Evolutionary conservation across 2,797 vertebrate species (phyloP).

Genomic region (Poeciliopsis gracilis): DNA sequence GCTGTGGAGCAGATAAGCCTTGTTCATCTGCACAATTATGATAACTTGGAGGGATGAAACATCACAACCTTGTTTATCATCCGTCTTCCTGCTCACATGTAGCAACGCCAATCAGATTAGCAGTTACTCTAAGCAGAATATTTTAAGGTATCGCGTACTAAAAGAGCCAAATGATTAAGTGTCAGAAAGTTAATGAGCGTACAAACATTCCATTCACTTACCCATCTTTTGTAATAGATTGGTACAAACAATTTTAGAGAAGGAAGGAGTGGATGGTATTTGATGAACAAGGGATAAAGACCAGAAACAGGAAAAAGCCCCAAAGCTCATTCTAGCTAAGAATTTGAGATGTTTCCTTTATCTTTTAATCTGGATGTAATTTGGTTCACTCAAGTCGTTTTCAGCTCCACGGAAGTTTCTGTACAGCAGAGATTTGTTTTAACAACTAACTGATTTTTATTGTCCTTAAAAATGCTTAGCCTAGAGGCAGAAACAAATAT

Average conservation of each 20-base stretch:
- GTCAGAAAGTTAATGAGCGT: background rate
- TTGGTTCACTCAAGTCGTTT: conserved; percentile 3
- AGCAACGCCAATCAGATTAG: conserved; percentile 34
- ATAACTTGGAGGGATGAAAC: conserved; percentile 69
- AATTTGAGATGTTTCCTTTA: background rate
- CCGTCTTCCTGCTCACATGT: conserved; percentile 57
- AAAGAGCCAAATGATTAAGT: conserved; percentile 1
- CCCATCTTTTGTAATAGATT: background rate
- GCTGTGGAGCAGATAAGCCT: conserved; percentile 39
- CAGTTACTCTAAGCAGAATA: conserved; percentile 21
- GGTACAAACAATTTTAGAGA: background rate
- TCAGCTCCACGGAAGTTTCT: background rate
- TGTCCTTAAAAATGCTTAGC: background rate
- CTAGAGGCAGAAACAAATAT: background rate
- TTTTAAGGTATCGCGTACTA: background rate
- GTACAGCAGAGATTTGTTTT: background rate
- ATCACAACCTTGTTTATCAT: conserved; percentile 69
- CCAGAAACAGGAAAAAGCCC: background rate
- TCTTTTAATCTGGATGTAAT: background rate
- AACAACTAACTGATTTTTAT: background rate
- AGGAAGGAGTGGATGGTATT: background rate
- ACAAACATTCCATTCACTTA: background rate
- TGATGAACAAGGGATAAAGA: background rate
- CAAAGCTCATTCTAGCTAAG: background rate
- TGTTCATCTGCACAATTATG: conserved; percentile 71